Evolutionary conservation across 2,888 invertebrate species (phyloP), one percentile per base, ranked within the genome.

Genomic region (Dicycla oo): DNA sequence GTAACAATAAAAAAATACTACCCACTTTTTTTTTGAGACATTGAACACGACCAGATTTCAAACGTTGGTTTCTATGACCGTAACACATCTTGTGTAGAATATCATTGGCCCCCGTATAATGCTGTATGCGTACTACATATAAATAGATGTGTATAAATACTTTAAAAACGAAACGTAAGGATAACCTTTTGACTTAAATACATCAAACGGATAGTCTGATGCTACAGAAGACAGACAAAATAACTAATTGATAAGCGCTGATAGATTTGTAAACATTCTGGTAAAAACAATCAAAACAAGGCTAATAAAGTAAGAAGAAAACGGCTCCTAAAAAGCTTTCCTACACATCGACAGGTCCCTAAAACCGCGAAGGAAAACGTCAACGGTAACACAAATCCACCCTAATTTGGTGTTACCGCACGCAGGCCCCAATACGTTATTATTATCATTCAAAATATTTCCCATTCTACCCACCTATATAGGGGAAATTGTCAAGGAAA

Each of bases 401-500:
- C 92, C 91, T 93, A 92, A 93, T 93, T 92, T 90, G 90, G 90
- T 89, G 90, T 90, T 91, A 91, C 93, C 93, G 91, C 90, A 90
- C 84, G 61, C 70, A 75, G 64, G 54, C 58, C 75, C 90, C 90
- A 91, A 92, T 92, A 91, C 91, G 88, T 93, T 92, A 93, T 93
- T 93, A 91, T 92, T 90, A 90, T 89, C 88, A 89, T 90, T 87
- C 81, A 84, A 86, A 85, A 85, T 87, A 86, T 90, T 89, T 85
- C 78, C 85, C 79, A 88, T 91, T 90, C 91, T 77, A 76, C 78
- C 84, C 89, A 79, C 84, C 83, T 88, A 73, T 66, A 57, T 72
- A 76, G 81, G 85, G 84, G 81, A 88, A 89, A 89, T 77, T 87
- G 66, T 74, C 58, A 75, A 78, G 80, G 75, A 83, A 68, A 78